Evolutionary conservation across 2,113 vertebrate genomes (phyloP).

Genomic region (Thamnaconus septentrionalis): DNA sequence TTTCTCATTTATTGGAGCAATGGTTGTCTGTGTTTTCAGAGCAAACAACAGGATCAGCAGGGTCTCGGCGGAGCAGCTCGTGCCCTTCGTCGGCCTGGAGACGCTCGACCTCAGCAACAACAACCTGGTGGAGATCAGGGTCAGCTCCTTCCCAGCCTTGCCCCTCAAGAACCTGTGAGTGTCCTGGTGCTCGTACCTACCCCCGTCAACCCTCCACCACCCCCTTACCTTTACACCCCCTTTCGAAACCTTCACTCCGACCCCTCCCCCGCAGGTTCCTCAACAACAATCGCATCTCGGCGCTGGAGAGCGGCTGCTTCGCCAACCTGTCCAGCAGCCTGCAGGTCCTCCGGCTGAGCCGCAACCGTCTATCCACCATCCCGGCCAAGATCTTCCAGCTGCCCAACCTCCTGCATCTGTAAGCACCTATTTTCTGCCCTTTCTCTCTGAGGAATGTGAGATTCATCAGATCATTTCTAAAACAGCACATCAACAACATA

Average conservation of each 20-base stretch:
- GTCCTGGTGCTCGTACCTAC: not conserved
- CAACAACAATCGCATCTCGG: conserved; percentile 88
- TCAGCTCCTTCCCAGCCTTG: conserved; percentile 81
- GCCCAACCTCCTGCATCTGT: conserved; percentile 92
- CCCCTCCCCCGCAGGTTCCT: conserved; percentile 78
- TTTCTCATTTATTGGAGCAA: conserved; percentile 58
- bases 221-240: not conserved
- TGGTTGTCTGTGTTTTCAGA: conserved; percentile 80
- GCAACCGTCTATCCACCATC: conserved; percentile 86
- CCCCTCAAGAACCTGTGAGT: conserved; percentile 90
- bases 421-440: conserved; percentile 48
- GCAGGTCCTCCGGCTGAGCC: conserved; percentile 88
- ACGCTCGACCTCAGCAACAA: conserved; percentile 94
- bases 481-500: too few relatives aligned
- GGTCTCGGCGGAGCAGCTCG: conserved; percentile 80
- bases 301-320: conserved; percentile 88
- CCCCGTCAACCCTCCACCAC: not conserved
- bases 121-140: conserved; percentile 84
- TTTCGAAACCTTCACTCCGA: not conserved
- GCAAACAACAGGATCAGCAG: conserved; percentile 87
- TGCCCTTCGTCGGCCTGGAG: conserved; percentile 82
- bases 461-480: too few relatives aligned
- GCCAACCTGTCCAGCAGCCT: conserved; percentile 86
- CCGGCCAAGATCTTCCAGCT: conserved; percentile 94
- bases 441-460: too few relatives aligned